These are phyloP conservation scores for Nannobrachium achirus DNA, from an alignment of 2,113 vertebrate genomes.

Conservation along the genomic window DNA sequence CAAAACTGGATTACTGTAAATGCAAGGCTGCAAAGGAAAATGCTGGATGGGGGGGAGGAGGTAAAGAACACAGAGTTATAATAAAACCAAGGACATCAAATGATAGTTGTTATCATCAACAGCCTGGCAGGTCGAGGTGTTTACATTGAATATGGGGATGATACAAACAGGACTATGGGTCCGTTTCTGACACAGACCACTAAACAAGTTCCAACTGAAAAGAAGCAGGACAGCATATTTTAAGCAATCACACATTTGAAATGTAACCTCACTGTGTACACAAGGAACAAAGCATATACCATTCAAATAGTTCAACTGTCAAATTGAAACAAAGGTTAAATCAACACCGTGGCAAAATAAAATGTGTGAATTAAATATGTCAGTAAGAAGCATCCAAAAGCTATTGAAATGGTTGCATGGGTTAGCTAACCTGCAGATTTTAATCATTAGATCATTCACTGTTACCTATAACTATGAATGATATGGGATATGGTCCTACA, in stretches of 20 bases:
- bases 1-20: constrained; percentile 29
- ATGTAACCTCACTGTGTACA: neutral
- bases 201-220: constrained; percentile 75
- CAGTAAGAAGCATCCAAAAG: neutral
- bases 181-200: constrained; percentile 66
- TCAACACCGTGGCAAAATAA: neutral
- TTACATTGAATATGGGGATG: constrained; percentile 76
- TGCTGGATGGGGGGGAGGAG: neutral
- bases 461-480: neutral
- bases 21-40: constrained; percentile 19
- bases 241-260: constrained; percentile 35
- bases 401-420: neutral
- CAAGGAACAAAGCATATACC: neutral
- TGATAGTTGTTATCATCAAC: constrained; percentile 21
- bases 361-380: neutral
- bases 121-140: constrained; percentile 6
- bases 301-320: neutral
- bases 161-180: constrained; percentile 68
- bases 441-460: neutral
- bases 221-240: constrained; percentile 46
- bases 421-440: neutral
- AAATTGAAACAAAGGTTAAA: neutral
- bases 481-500: too few relatives aligned
- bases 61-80: constrained; percentile 23
- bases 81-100: neutral